A percentile compares a stretch with the other conserved stretches of the same genome.
Conservation (phyloP, 2,888 invertebrate species). For the Trilocha varians region DNA sequence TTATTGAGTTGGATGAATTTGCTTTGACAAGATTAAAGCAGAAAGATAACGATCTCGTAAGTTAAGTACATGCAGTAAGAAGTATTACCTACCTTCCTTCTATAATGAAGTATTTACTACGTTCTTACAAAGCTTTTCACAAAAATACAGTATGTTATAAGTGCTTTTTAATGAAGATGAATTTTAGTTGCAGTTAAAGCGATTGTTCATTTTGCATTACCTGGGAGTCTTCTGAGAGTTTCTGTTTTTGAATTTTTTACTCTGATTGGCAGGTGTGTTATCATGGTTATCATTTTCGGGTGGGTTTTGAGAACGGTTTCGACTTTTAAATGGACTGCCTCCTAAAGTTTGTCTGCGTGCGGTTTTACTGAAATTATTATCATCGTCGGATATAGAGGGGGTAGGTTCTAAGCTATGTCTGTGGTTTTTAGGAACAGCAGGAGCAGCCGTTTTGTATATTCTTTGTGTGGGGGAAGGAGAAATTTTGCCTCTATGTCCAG, state of each 20-base stretch:
- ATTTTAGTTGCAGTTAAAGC: neutral
- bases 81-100: too few species aligned
- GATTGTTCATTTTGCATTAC: slow-evolving; percentile 25
- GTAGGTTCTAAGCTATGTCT: slow-evolving; percentile 78
- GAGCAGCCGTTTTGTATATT: slow-evolving; percentile 84
- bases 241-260: slow-evolving; percentile 63
- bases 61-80: neutral
- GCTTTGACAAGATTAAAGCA: neutral
- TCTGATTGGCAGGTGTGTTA: slow-evolving; percentile 36
- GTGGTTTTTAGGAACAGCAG: slow-evolving; percentile 68
- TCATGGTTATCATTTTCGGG: slow-evolving; percentile 53
- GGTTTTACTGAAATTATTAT: slow-evolving; percentile 69
- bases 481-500: slow-evolving; percentile 75
- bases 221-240: slow-evolving; percentile 55
- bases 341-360: slow-evolving; percentile 66
- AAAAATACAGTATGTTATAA: neutral
- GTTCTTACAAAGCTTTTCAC: too few species aligned
- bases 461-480: slow-evolving; percentile 78
- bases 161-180: neutral
- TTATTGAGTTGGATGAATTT: neutral
- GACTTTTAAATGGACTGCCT: slow-evolving; percentile 73
- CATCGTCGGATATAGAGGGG: slow-evolving; percentile 75
- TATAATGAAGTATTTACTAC: too few species aligned
- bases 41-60: neutral
- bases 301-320: slow-evolving; percentile 54